A percentile compares a stretch with the other conserved stretches of the same genome.
These are phyloP conservation scores for Rhorus exstirpatorius DNA, from an alignment of 2,888 invertebrate species.

Conservation along the genomic window DNA sequence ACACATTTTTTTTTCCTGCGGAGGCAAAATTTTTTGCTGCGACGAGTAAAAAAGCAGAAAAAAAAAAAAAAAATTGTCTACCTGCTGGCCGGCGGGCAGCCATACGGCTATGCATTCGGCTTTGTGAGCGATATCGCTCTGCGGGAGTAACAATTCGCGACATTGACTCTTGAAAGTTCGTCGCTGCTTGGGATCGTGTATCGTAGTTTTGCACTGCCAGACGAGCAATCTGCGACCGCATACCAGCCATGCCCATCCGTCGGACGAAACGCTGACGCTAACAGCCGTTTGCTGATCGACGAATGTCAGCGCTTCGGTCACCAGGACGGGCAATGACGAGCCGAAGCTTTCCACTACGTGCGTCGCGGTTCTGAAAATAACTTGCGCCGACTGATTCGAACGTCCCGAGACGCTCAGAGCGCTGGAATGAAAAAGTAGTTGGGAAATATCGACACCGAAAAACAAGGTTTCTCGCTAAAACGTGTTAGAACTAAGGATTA, in stretches of 20 bases:
- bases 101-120: conserved; percentile 94
- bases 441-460: neutral
- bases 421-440: conserved; percentile 63
- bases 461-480: neutral
- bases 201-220: conserved; percentile 91
- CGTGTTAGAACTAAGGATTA: too few relatives aligned
- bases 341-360: conserved; percentile 94
- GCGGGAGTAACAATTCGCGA: conserved; percentile 94
- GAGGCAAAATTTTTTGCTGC: neutral
- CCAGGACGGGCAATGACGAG: conserved; percentile 93
- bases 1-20: too few relatives aligned
- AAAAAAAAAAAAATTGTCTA: conserved; percentile 66
- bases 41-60: neutral
- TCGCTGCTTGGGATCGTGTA: conserved; percentile 82
- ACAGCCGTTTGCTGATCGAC: conserved; percentile 89
- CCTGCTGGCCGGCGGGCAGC: conserved; percentile 88
- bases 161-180: conserved; percentile 89
- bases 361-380: conserved; percentile 91
- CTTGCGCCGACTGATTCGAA: conserved; percentile 90
- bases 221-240: conserved; percentile 94
- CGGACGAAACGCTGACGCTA: conserved; percentile 89
- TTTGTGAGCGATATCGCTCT: conserved; percentile 96
- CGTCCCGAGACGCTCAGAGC: conserved; percentile 88
- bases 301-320: conserved; percentile 95
- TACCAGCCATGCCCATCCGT: conserved; percentile 95